Base-by-base conservation (phyloP, 1,140 invertebrate genomes). In the Orchestia grillus region DNA sequence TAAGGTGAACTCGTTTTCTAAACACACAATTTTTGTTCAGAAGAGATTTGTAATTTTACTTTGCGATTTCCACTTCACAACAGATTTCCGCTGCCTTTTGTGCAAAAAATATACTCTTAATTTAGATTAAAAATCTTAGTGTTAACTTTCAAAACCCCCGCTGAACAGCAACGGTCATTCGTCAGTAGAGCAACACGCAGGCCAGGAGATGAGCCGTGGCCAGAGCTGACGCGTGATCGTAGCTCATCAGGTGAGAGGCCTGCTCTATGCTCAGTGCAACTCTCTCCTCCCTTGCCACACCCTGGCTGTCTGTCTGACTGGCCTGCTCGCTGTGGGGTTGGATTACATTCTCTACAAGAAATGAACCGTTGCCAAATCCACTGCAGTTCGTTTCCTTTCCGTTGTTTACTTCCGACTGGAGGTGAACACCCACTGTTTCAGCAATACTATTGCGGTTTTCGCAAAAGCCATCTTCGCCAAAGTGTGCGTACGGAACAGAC, bases 141-240 rank as follows among this genome's bases (percentile, higher is more conserved):
- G 15, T 77, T 77, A 23, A 77, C 62, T 36, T 53, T n/a, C n/a
- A n/a, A 53, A 6, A 53, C 19, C 47, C 6, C 47, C 19, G 19
- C 47, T 53, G 47, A 53, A n/a, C 87, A 8, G 11, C 36, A 87
- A 87, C 4, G 36, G n/a, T 90, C 87, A 15, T 90, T 41, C 36
- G 42, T 77, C 88, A 44, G 88, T 42, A 91, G 42, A 94, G 92
- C 19, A 94, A 44, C 43, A n/a, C 0, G 43, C 41, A 40, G 3
- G 92, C 92, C 43, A 94, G n/a, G 43, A 94, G 92, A 45, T 94
- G 92, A 23, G 92, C 92, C 8, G 92, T 44, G 1, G 92, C 44
- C 11, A 94, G 44, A 47, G 92, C 44, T 16, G 92, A 94, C 40
- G 92, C 92, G 92, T 94, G 92, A n/a, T 94, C 8, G 44, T 94